These are phyloP conservation scores for Vanacampus margaritifer DNA, from an alignment of 2,113 vertebrate genomes.

Conservation along the genomic window DNA sequence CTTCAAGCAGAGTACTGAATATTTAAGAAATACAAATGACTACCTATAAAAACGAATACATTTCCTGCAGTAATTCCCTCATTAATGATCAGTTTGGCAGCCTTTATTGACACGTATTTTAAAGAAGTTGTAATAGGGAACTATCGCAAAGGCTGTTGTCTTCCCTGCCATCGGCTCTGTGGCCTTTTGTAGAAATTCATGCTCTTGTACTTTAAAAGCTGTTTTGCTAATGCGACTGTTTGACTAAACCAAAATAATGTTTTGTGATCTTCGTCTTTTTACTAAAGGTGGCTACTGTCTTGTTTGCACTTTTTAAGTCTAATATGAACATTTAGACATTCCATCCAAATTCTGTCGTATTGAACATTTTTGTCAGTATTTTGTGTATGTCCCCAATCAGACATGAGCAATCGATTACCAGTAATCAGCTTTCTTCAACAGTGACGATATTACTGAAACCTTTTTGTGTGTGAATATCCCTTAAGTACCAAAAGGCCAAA, in stretches of 20 bases:
- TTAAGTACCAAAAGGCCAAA: conserved; percentile 84
- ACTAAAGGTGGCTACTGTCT: conserved; percentile 32
- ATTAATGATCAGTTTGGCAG: too few species aligned
- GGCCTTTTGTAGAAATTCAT: conserved; percentile 82
- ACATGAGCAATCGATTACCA: conserved; percentile 6
- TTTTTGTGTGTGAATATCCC: conserved; percentile 49
- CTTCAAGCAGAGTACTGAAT: too few species aligned
- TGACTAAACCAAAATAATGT: conserved; percentile 75
- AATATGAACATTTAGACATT: not conserved
- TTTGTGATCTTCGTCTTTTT: conserved; percentile 43
- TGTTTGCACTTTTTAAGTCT: conserved; percentile 48
- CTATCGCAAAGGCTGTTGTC: too few species aligned
- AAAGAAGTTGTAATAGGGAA: not conserved
- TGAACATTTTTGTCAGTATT: not conserved
- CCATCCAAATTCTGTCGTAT: not conserved
- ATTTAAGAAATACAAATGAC: not conserved
- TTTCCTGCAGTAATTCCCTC: too few species aligned
- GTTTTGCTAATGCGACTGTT: conserved; percentile 63
- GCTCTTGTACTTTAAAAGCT: conserved; percentile 74
- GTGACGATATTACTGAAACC: not conserved
- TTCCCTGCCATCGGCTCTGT: conserved; percentile 52
- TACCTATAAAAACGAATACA: not conserved
- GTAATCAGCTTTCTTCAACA: conserved; percentile 6
- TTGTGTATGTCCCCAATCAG: not conserved
- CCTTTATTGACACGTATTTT: not conserved